Conservation (phyloP, 2,888 invertebrate species). For the Agelastica alni region DNA sequence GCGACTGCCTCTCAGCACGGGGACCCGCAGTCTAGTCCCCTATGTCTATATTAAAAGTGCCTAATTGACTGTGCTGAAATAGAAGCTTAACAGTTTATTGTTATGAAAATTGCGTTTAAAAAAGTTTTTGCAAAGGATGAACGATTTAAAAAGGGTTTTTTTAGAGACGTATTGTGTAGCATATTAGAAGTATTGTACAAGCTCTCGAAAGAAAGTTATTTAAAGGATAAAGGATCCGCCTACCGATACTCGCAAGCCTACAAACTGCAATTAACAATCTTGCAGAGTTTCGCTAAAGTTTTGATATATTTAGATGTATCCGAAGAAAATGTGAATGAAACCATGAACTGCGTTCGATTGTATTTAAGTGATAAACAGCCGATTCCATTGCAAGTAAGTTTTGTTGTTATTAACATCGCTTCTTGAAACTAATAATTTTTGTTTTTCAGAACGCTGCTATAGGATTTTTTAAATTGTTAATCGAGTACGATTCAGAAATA, state of each 20-base stretch:
- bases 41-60: too few species aligned
- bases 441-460: too few species aligned
- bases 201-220: constrained; percentile 62
- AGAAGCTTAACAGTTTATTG: too few species aligned
- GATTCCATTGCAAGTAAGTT: constrained; percentile 64
- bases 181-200: constrained; percentile 62
- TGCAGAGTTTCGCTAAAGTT: constrained; percentile 59
- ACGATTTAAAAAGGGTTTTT: constrained; percentile 68
- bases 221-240: constrained; percentile 62
- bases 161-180: constrained; percentile 69
- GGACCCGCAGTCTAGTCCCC: too few species aligned
- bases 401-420: too few species aligned
- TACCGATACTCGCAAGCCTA: constrained; percentile 64
- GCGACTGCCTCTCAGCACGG: too few species aligned
- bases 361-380: constrained; percentile 69
- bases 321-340: constrained; percentile 54
- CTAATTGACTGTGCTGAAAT: too few species aligned
- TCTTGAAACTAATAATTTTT: too few species aligned
- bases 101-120: too few species aligned
- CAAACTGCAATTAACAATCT: constrained; percentile 60
- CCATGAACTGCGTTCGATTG: constrained; percentile 56
- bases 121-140: too few species aligned
- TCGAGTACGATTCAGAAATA: too few species aligned
- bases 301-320: constrained; percentile 58
- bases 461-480: too few species aligned